Percentiles rank a stretch among this genome's conserved stretches.
phyloP scores from a whole-genome alignment of 2,888 invertebrate genomes.

The Tipula confusa region DNA sequence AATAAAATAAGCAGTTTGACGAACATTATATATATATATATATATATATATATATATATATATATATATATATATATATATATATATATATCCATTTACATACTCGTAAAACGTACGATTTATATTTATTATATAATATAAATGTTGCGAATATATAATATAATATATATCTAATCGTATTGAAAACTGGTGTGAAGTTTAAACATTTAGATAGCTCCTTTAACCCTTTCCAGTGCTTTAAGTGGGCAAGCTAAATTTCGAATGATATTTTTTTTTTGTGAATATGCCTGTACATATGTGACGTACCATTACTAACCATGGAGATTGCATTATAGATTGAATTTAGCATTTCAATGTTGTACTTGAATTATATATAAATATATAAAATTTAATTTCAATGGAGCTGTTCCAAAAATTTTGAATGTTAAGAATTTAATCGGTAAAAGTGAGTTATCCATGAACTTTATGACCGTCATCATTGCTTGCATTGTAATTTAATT shows the following conservation, averaged over 20 bases:
- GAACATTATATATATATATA: neutral
- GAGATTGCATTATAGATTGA: neutral
- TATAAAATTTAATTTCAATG: neutral
- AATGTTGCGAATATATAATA: neutral
- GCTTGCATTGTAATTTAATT: neutral
- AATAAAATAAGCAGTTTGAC: constrained; percentile 12
- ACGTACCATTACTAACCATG: neutral
- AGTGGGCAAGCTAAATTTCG: neutral
- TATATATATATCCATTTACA: too few relatives aligned
- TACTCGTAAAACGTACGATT: too few relatives aligned
- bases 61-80: too few relatives aligned
- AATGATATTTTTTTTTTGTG: too few relatives aligned
- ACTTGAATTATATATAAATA: neutral
- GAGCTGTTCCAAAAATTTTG: neutral
- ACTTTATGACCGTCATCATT: neutral
- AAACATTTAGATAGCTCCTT: neutral
- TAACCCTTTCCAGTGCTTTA: neutral
- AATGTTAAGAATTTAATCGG: neutral
- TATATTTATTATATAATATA: neutral
- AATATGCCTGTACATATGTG: neutral
- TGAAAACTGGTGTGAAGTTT: neutral
- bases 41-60: too few relatives aligned
- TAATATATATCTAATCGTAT: neutral
- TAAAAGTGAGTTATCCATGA: neutral
- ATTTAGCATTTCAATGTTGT: neutral